A percentile compares a stretch with the other conserved stretches of the same genome.
These are phyloP conservation scores for Promerops cafer DNA, from an alignment of 2,113 vertebrate species.

Conservation along the genomic window DNA sequence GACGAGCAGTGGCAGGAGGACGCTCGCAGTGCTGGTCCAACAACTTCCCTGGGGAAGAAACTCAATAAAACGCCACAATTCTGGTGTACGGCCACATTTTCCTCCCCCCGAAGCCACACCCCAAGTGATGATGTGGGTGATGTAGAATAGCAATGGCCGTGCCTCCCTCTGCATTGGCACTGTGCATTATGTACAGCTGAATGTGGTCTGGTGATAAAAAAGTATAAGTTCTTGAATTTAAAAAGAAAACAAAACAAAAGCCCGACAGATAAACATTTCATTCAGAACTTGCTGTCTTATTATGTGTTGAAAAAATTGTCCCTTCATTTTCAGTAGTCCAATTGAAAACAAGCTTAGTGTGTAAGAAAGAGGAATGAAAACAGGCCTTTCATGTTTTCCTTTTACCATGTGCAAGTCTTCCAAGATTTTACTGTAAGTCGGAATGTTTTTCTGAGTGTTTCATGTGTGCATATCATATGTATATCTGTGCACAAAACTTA, in stretches of 20 bases:
- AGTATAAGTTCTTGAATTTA: not conserved
- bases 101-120: no score
- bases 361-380: not conserved
- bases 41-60: not conserved
- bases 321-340: not conserved
- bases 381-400: not conserved
- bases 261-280: not conserved
- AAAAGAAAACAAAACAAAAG: not conserved
- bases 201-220: not conserved
- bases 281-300: not conserved
- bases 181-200: not conserved
- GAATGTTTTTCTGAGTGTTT: not conserved
- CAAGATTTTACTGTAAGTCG: not conserved
- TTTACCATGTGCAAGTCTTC: not conserved
- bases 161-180: not conserved
- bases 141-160: not conserved
- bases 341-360: not conserved
- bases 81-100: no score
- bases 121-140: not conserved
- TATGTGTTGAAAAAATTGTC: not conserved
- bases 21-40: accelerated
- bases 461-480: not conserved
- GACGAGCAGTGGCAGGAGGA: no score
- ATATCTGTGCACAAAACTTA: not conserved
- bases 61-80: accelerated